Base-by-base conservation (phyloP, 2,888 invertebrate genomes). In the Trisateles emortualis region DNA sequence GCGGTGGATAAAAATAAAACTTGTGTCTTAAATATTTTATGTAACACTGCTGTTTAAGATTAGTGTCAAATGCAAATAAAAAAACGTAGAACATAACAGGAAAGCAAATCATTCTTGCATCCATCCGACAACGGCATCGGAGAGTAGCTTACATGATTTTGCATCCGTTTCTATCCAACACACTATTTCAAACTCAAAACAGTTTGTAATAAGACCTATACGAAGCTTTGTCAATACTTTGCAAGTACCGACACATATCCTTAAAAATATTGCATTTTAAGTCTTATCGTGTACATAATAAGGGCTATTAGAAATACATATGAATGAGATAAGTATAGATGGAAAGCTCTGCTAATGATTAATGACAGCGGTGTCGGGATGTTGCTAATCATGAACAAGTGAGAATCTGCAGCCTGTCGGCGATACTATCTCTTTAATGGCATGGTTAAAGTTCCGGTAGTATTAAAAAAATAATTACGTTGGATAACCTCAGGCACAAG, bases 51-150 rank as follows among this genome's bases (percentile, higher is more conserved):
- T 19, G 17, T 41, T 38, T 42, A 32, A 30, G 39, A 40, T 33
- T 50, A 46, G 46, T 35, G 35, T 39, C 45, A 39, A 35, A 50
- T 46, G 24, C 38, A 11, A 52, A 30, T 29, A 36, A 41, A 39
- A 30, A 57, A 40, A 47, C 63, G 68, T 64, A 56, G 65, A 72
- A 68, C 79, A 76, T 78, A 77, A 77, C 82, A 85, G 86, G 87
- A 86, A 87, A 84, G 79, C 81, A 77, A 80, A 66, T 74, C 61
- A 73, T 71, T 74, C 71, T 69, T 64, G 64, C 70, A 55, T 53
- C 69, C 83, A 86, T 88, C 84, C 87, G 87, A n/a, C n/a, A n/a
- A n/a, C n/a, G n/a, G n/a, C n/a, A n/a, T 68, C 63, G 49, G 59
- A 66, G 55, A 70, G 56, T 52, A 67, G 60, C 66, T 65, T 69